Base-by-base conservation (phyloP, 2,888 invertebrate genomes). In the Nemotelus pantherinus region DNA sequence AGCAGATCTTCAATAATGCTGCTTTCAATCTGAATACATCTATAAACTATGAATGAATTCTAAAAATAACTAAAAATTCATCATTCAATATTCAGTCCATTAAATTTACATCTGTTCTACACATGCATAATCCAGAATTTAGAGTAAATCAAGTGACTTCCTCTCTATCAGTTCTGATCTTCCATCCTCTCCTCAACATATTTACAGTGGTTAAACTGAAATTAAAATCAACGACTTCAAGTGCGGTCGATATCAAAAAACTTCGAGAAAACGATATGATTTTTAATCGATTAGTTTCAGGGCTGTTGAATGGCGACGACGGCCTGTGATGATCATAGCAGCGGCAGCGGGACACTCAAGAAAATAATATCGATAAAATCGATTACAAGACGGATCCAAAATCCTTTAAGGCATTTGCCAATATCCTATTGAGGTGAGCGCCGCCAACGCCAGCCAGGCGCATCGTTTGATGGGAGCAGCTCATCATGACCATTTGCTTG, bases 251-350 rank as follows among this genome's bases (percentile, higher is more conserved):
- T 74, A 74, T 74, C 74, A 74, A 74, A 72, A 74, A 60, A 55
- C n/a, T 57, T 57, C 60, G 60, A 60, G 41, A 74, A 72, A 60
- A 74, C 74, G 74, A 60, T n/a, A 74, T 48, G 74, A 74, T 74
- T 74, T 74, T 74, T 74, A 74, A 74, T 74, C 74, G 74, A 74
- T 74, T 74, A 74, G 74, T 74, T 58, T 72, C 72, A 72, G 72
- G 58, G 45, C 72, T 55, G 67, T 67, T 48, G 67, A 50, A 67
- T 25, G 25, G 25, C 67, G 48, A 67, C 25, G 67, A 3, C 47
- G 47, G 48, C 45, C 67, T 10, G 57, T 25, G 58, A 58, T 41
- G 43, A 53, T 53, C 25, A 55, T 9, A 41, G 55, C 55, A 44
- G 70, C 57, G 74, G 60, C 74, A 60, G 74, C 74, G 74, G 74